These are phyloP conservation scores for Hypothenemus hampei DNA, from an alignment of 1,140 invertebrate species.

Conservation along the genomic window DNA sequence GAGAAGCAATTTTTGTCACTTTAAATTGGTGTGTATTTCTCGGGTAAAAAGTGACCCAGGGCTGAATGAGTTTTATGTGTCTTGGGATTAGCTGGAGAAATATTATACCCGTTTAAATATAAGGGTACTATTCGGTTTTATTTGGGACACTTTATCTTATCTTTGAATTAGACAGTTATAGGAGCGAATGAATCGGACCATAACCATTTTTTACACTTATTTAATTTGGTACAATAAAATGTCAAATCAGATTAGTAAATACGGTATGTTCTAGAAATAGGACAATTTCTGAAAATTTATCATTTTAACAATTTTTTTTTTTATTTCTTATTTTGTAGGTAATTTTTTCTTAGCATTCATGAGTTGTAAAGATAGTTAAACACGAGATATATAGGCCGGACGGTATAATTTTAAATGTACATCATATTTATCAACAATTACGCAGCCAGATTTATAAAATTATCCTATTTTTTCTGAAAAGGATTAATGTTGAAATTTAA, in stretches of 20 bases:
- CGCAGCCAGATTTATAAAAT: too few species aligned
- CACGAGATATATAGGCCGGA: too few species aligned
- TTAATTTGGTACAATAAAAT: too few species aligned
- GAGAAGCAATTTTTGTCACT: constrained; percentile 24
- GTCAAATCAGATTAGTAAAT: too few species aligned
- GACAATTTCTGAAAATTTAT: neutral
- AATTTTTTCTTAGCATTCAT: too few species aligned
- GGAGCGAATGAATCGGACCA: neutral
- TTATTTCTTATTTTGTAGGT: too few species aligned
- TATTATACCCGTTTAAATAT: constrained; percentile 14
- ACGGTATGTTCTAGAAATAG: too few species aligned
- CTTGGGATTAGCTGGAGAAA: constrained; percentile 24
- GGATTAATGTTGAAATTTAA: too few species aligned
- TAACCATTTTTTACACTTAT: constrained; percentile 1
- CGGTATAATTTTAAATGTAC: too few species aligned
- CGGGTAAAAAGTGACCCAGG: constrained; percentile 22
- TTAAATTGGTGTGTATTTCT: constrained; percentile 25
- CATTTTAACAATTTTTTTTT: neutral
- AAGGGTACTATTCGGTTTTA: constrained; percentile 15
- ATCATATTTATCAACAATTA: too few species aligned
- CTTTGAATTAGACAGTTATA: constrained; percentile 1
- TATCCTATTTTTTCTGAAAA: too few species aligned
- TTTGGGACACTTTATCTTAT: constrained; percentile 15
- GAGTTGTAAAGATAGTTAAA: too few species aligned
- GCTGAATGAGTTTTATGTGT: constrained; percentile 25